Evolutionary conservation across 2,888 invertebrate species (phyloP), one percentile per base, ranked within the genome.

Genomic region (Sesamia inferens): DNA sequence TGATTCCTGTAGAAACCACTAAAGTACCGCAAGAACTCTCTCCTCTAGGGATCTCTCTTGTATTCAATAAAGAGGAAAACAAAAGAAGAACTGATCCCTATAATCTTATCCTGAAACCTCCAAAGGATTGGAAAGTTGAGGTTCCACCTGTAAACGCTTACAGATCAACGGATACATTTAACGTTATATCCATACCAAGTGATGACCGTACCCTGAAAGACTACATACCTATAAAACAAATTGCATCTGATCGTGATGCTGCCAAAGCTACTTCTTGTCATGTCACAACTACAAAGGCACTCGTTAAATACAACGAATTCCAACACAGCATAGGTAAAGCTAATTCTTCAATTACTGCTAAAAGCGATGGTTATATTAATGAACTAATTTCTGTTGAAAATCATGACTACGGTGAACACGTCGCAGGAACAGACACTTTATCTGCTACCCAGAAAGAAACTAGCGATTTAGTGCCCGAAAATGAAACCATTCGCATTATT

Each of bases 11-110:
- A 19, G 65, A 65, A 65, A 71, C 54, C 51, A 39, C 68, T 14
- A 82, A 78, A n/a, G 67, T 71, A 14, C 8, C 68, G 24, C 63
- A 61, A 14, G 51, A 59, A 8, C 6, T 59, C 2, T 74, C 73
- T 19, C 69, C 76, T 10, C 78, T 79, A 59, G 88, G 85, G 7
- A 87, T 90, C 65, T 91, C 92, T 42, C 73, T 92, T 5, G 84
- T 90, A 51, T 90, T 88, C 68, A 87, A 89, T 78, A 88, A 86
- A 84, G 86, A 90, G 65, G 85, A 90, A 5, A 90, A 90, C 76
- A 71, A 78, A 71, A 86, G 78, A 76, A 78, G 61, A 67, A 79
- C 51, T 62, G 82, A 79, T 61, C 75, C 66, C 0, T 65, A 48
- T 39, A 70, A 58, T 31, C 54, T 79, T 11, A 62, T 83, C 42